phyloP scores from a whole-genome alignment of 2,797 vertebrate genomes.

The Natrix natrix region DNA sequence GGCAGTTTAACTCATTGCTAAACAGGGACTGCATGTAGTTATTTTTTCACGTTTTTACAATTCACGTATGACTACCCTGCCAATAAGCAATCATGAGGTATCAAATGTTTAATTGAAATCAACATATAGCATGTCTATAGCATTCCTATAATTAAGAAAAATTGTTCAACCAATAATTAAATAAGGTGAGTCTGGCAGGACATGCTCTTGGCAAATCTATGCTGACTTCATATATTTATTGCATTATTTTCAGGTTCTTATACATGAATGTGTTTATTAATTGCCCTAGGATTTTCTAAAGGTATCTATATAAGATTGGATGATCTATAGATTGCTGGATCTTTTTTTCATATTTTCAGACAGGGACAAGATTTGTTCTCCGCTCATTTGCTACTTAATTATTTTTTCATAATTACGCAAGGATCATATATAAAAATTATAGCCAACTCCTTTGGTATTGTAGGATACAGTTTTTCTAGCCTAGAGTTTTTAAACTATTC shows the following conservation, averaged over 20 bases:
- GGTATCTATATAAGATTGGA: neutral
- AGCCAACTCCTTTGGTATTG: neutral
- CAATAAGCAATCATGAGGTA: neutral
- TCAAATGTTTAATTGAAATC: neutral
- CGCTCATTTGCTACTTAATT: neutral
- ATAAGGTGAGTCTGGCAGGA: neutral
- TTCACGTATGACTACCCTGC: neutral
- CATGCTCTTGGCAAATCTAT: neutral
- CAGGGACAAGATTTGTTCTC: neutral
- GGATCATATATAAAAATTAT: neutral
- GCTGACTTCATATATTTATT: neutral
- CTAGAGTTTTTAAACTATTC: neutral
- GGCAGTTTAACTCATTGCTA: neutral
- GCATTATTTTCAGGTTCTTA: neutral
- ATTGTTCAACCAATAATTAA: neutral
- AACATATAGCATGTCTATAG: neutral
- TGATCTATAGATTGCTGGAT: neutral
- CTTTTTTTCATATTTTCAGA: neutral
- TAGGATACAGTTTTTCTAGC: neutral
- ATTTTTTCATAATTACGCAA: neutral
- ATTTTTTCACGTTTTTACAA: neutral
- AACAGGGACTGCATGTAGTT: neutral
- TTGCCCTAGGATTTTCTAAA: neutral
- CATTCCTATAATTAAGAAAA: neutral
- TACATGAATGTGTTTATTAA: neutral